Conservation (phyloP, 2,113 vertebrate genomes). For the Syrmaticus mikado region DNA sequence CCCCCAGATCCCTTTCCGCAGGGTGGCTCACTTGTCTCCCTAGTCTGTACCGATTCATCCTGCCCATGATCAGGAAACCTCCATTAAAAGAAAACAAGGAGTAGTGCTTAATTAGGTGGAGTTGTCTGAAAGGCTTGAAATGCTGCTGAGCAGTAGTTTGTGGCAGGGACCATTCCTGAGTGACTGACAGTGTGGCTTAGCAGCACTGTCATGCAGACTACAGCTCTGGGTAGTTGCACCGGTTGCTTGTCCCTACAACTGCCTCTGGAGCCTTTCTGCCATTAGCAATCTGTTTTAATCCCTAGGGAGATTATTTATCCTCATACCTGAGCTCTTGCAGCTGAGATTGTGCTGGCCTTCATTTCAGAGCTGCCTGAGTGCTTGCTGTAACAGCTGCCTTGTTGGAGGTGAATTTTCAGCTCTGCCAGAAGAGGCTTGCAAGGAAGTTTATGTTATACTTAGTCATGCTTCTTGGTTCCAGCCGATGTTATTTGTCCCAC, state of each 20-base stretch:
- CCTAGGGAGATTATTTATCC: slow-evolving; percentile 31
- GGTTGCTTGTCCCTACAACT: slow-evolving; percentile 1
- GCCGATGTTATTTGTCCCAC: slow-evolving; percentile 42
- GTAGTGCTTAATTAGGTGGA: background rate
- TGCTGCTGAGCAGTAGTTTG: background rate
- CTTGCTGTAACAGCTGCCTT: slow-evolving; percentile 10
- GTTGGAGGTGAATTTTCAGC: slow-evolving; percentile 42
- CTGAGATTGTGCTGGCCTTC: slow-evolving; percentile 21
- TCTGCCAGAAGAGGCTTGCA: slow-evolving; percentile 4
- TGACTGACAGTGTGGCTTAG: background rate
- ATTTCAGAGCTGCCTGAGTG: slow-evolving; percentile 23
- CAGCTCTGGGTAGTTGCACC: background rate
- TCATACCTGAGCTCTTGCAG: background rate
- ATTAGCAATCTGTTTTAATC: slow-evolving; percentile 52
- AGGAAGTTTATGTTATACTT: slow-evolving; percentile 41
- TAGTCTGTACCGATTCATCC: background rate
- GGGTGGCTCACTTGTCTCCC: background rate
- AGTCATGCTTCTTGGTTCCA: slow-evolving; percentile 44
- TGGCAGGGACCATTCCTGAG: background rate
- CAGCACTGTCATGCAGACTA: background rate
- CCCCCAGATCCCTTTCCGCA: no score
- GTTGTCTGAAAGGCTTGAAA: background rate
- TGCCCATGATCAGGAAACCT: background rate
- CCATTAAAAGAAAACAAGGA: background rate
- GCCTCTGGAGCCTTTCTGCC: background rate